phyloP scores from a whole-genome alignment of 2,113 vertebrate species.

The Astatotilapia flaviijosephi region DNA sequence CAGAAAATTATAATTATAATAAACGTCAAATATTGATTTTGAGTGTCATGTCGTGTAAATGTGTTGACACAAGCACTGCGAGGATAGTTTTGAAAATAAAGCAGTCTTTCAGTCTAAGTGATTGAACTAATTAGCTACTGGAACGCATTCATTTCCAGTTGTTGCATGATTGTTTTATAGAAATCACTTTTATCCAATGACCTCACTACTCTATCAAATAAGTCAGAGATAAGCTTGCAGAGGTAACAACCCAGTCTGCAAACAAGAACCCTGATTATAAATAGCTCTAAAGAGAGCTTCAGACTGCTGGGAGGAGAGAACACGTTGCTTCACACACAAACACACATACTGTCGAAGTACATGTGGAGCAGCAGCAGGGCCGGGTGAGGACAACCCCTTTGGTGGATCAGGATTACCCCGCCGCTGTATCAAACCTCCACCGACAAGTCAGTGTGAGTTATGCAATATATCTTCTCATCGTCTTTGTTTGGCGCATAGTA shows the following conservation, averaged over 20 bases:
- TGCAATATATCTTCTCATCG: constrained; percentile 31
- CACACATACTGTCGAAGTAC: background rate
- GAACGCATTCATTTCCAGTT: constrained; percentile 14
- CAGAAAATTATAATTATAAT: background rate
- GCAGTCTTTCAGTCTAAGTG: background rate
- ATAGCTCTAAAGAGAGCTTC: constrained; percentile 37
- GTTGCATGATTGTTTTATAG: background rate
- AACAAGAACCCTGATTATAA: constrained; percentile 55
- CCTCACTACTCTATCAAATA: constrained; percentile 46
- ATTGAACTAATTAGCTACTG: constrained; percentile 16
- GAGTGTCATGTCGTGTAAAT: background rate
- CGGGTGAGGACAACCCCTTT: constrained; percentile 30
- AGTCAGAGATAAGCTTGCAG: constrained; percentile 39
- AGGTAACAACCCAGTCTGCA: constrained; percentile 38
- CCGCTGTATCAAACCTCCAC: constrained; percentile 16
- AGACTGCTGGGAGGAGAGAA: constrained; percentile 53
- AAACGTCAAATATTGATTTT: background rate
- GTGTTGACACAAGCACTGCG: background rate
- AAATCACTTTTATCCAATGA: constrained; percentile 26
- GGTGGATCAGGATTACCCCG: constrained; percentile 33
- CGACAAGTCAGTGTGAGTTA: constrained; percentile 36
- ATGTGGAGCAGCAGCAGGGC: constrained; percentile 31
- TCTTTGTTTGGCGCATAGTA: background rate
- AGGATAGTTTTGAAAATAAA: background rate
- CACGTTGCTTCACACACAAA: background rate